Base-by-base conservation (phyloP, 53 echinoderm and acorn worm genomes). In the Antedon mediterranea region DNA sequence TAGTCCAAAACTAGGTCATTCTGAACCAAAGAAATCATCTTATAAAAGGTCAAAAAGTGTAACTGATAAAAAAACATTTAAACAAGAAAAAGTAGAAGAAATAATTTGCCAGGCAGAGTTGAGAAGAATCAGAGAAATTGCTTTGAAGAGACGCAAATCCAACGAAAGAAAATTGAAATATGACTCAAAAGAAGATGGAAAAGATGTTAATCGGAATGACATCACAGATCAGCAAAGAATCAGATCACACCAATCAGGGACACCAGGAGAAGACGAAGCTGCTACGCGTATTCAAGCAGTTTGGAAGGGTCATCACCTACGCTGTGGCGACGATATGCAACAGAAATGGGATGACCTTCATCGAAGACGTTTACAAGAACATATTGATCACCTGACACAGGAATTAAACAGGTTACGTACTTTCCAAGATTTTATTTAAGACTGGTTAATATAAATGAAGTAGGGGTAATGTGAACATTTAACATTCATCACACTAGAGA, bases 331-430 rank as follows among this genome's bases (percentile, higher is more conserved):
- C 31, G 83, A 83, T 23, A 4, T 33, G 28, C 57, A 23, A 2
- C 57, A 57, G 26, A 57, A 57, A 57, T 2, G 23, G 9, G 23
- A 57, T 18, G 57, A 11, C 9, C 9, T 57, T 15, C 2, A 23
- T 26, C 57, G 23, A 57, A 57, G 57, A 57, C 76, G 97, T 74
- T 87, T 92, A 77, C 92, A 92, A 33, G 89, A 97, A 15, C 97
- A 97, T 79, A 87, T 97, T 82, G 80, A 92, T 71, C 87, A 85
- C 57, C 92, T 97, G 77, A 97, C 89, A 43, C 84, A 72, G 80
- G 97, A 97, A 75, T 85, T 97, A 9, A 92, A 97, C 29, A 97
- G 92, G 97, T 97, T 76, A 32, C 23, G 32, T 28, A 30, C 32
- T 4, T 6, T 37, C 4, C 37, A 37, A 6, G 11, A 37, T 6